Base-by-base conservation (phyloP, 2,113 vertebrate genomes). In the Podarcis cretensis region DNA sequence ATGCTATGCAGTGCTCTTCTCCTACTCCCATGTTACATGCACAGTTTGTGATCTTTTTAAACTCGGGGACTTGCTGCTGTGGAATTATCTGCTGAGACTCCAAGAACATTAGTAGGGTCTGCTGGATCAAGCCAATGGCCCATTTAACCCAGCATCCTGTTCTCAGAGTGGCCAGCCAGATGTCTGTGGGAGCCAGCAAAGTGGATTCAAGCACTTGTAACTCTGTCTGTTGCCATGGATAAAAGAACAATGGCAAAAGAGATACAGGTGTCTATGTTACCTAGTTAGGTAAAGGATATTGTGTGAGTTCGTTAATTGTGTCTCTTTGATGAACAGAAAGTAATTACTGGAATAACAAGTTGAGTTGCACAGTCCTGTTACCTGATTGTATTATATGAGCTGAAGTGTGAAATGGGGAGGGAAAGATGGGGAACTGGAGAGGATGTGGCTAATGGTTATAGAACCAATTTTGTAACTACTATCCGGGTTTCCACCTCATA, bases 291-390 rank as follows among this genome's bases (percentile, higher is more conserved):
- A 63, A 92, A 93, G 89, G 93, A 75, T 92, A 91, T 94, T 95
- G 68, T 77, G 78, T 83, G 54, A 88, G 84, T 86, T 94, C 94
- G 89, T 85, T 83, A 0, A 1, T 87, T 80, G 73, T 82, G 90
- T 32, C 88, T 87, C 85, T 65, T 25, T 92, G 94, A 95, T 94
- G 90, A 95, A 90, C 92, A 71, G 1, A 85, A 90, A 87, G 86
- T 92, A 94, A 78, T 93, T 92, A 91, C 8, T 81, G 90, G 92
- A 91, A 82, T 73, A 90, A 86, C 68, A 92, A 92, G 90, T 35
- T 80, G 92, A 76, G 68, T 85, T 93, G 86, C 94, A 81, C 35
- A 94, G 83, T 81, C 76, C 35, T 69, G 83, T 93, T 94, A 95
- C 21, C 91, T 91, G 87, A 87, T 73, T 66, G 65, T 81, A 69